Conservation (phyloP, 2,113 vertebrate genomes). For the Cervus canadensis region DNA sequence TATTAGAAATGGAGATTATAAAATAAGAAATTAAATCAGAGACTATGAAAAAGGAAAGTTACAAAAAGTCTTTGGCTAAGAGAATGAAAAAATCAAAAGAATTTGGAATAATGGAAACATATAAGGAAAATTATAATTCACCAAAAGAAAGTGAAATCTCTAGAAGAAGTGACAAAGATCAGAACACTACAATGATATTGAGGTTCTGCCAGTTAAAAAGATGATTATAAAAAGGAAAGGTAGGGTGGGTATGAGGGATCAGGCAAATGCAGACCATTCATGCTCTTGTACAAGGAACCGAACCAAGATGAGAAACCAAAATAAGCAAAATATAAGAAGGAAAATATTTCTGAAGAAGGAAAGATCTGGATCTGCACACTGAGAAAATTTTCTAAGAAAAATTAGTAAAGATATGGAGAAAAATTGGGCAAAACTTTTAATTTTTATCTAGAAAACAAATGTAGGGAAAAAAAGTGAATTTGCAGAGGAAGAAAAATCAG, state of each 20-base stretch:
- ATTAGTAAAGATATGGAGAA: neutral
- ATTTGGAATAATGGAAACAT: neutral
- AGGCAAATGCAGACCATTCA: neutral
- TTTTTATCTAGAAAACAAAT: neutral
- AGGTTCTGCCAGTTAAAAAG: neutral
- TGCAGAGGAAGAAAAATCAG: neutral
- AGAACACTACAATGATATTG: neutral
- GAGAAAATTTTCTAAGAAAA: neutral
- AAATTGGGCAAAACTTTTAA: neutral
- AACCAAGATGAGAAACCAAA: neutral
- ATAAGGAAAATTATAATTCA: neutral
- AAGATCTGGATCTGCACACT: neutral
- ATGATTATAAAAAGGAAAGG: neutral
- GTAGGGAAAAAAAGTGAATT: neutral
- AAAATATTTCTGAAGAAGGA: neutral
- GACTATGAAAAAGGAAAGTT: neutral
- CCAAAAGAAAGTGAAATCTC: neutral
- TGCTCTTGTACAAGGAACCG: neutral
- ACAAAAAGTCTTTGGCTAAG: neutral
- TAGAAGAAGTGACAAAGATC: neutral
- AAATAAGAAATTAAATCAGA: constrained; percentile 1
- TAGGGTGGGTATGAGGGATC: neutral
- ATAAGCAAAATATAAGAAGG: neutral
- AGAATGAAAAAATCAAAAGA: neutral
- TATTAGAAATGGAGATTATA: neutral